Percentiles rank a stretch among this genome's conserved stretches.
Conservation (phyloP, 2,888 invertebrate species). For the Noctua janthe region DNA sequence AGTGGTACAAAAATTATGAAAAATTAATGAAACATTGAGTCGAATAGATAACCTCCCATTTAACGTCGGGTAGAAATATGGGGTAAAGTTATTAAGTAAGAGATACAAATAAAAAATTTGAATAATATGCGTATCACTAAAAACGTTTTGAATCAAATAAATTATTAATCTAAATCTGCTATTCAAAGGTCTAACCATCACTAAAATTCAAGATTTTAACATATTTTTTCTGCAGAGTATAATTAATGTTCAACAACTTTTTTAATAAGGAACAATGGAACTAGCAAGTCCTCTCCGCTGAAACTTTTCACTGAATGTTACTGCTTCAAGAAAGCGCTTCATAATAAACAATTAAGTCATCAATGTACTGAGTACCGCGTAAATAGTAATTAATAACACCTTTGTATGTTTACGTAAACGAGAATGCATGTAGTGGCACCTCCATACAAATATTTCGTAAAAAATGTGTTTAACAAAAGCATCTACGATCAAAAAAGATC, state of each 20-base stretch:
- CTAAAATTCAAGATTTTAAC: neutral
- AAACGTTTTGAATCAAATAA: neutral
- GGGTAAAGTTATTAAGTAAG: neutral
- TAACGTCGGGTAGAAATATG: neutral
- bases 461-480: neutral
- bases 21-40: neutral
- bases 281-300: neutral
- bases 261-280: neutral
- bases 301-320: slow-evolving; percentile 15
- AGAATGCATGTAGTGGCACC: neutral
- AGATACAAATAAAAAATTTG: neutral
- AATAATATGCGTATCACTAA: neutral
- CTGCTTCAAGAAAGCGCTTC: slow-evolving; percentile 14
- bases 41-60: neutral
- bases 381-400: slow-evolving; percentile 44
- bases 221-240: neutral
- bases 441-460: slow-evolving; percentile 31
- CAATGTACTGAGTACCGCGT: slow-evolving; percentile 9
- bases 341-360: slow-evolving; percentile 31
- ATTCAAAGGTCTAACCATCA: neutral
- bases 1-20: too few species aligned
- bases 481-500: neutral
- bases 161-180: too few species aligned
- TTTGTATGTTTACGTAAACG: neutral
- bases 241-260: neutral